phyloP scores from a whole-genome alignment of 2,797 vertebrate genomes.

The Salmo trutta region DNA sequence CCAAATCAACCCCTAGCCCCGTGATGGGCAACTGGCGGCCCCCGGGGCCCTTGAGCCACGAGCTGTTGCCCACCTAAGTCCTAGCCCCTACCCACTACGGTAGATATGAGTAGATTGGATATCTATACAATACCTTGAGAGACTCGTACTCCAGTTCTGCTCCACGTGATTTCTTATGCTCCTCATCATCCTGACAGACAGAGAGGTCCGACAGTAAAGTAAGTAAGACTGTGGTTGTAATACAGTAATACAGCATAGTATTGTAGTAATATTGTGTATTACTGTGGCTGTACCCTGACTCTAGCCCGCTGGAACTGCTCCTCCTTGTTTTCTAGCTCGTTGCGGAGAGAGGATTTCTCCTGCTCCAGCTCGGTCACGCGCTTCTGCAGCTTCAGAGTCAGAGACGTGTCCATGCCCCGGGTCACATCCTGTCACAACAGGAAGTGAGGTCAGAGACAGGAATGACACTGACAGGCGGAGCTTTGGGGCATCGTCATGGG shows the following conservation, averaged over 20 bases:
- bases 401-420: constrained; percentile 90
- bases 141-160: constrained; percentile 97
- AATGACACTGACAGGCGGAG: neutral
- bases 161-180: constrained; percentile 89
- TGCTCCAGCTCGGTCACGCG: constrained; percentile 93
- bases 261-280: neutral
- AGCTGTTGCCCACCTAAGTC: neutral
- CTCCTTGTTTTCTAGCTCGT: constrained; percentile 93
- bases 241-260: neutral
- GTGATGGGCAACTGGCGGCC: neutral
- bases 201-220: neutral
- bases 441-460: neutral
- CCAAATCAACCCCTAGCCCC: neutral
- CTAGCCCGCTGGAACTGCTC: constrained; percentile 91
- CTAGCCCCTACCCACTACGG: neutral
- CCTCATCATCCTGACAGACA: constrained; percentile 79
- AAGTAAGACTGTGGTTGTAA: neutral
- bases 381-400: constrained; percentile 98
- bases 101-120: neutral
- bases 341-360: constrained; percentile 92
- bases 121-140: constrained; percentile 85
- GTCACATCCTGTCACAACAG: constrained; percentile 77
- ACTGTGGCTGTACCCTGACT: constrained; percentile 76
- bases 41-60: too few species aligned
- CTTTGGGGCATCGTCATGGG: neutral